These are phyloP conservation scores for Saiga tatarica DNA, from an alignment of 2,113 vertebrate species.

Conservation along the genomic window DNA sequence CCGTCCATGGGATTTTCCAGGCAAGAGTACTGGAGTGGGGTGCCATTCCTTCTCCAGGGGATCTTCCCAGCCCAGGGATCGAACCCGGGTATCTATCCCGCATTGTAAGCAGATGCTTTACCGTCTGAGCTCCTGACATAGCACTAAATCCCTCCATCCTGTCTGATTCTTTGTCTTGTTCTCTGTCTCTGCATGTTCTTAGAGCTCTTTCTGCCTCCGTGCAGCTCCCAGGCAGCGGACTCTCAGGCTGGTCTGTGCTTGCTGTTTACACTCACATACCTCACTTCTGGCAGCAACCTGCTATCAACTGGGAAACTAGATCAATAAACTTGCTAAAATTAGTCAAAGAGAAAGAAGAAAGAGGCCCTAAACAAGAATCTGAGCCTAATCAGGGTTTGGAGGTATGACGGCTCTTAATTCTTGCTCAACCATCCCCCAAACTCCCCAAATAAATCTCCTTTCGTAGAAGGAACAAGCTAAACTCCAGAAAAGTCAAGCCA, in stretches of 20 bases:
- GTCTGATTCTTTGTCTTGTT: not conserved
- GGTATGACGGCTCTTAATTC: not conserved
- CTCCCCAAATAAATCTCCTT: not conserved
- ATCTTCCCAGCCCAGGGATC: too few species aligned
- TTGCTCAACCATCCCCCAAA: not conserved
- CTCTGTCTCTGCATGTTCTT: not conserved
- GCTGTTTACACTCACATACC: not conserved
- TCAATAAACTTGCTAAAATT: conserved; percentile 23
- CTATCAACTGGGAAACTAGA: not conserved
- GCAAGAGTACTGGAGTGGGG: not conserved
- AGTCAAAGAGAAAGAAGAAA: conserved; percentile 31
- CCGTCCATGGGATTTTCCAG: not conserved
- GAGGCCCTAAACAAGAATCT: not conserved
- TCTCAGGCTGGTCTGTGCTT: not conserved
- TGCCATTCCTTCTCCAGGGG: too few species aligned
- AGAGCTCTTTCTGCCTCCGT: not conserved
- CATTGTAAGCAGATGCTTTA: not conserved
- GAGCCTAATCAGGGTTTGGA: not conserved
- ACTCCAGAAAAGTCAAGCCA: not conserved
- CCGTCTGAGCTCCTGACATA: not conserved
- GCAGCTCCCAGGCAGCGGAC: not conserved
- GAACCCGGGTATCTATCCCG: not conserved
- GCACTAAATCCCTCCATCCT: not conserved
- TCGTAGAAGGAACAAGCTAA: not conserved
- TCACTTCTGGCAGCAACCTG: not conserved